Evolutionary conservation across 2,888 invertebrate genomes (phyloP).

Genomic region (Macrosiphum euphorbiae): DNA sequence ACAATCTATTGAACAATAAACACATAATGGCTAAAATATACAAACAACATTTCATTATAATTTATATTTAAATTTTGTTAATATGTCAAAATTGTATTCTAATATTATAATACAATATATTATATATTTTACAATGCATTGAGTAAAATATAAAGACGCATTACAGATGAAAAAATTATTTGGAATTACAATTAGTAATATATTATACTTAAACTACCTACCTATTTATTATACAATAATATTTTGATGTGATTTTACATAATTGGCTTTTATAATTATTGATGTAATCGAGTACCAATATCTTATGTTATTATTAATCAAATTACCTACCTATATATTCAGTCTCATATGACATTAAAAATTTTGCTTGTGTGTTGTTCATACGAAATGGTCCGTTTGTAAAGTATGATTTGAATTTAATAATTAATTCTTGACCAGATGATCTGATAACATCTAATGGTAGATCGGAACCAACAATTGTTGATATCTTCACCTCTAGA

Average conservation of each 20-base stretch:
- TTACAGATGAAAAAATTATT: not conserved
- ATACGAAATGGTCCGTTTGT: not conserved
- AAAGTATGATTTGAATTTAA: constrained; percentile 52
- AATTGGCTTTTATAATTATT: not conserved
- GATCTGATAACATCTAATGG: not conserved
- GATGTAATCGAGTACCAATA: not conserved
- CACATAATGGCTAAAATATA: not conserved
- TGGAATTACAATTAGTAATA: not conserved
- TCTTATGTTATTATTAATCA: not conserved
- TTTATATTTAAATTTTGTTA: not conserved
- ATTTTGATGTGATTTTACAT: not conserved
- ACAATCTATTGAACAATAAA: constrained; percentile 28
- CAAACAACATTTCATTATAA: not conserved
- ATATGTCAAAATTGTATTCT: not conserved
- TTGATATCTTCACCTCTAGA: not conserved
- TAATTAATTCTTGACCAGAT: constrained; percentile 20
- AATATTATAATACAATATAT: too few species aligned
- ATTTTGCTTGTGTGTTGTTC: not conserved
- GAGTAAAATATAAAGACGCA: not conserved
- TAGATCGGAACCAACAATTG: not conserved
- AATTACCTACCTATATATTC: constrained; percentile 52
- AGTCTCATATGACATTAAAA: not conserved
- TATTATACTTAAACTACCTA: too few species aligned
- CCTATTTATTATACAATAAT: not conserved
- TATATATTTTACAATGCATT: too few species aligned